phyloP scores from a whole-genome alignment of 1,140 invertebrate species.

The Ylistrum balloti region DNA sequence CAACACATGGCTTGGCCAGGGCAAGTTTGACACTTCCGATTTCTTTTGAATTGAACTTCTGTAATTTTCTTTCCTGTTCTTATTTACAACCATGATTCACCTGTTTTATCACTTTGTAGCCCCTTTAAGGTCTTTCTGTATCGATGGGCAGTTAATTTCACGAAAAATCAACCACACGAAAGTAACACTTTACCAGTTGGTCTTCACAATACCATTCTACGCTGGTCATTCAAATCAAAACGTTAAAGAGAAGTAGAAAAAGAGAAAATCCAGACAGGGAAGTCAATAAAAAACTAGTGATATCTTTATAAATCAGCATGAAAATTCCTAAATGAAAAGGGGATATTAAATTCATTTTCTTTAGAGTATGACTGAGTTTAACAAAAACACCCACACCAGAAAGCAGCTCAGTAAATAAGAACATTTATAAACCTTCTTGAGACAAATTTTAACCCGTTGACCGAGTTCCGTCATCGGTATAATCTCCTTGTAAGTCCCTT shows the following conservation, averaged over 20 bases:
- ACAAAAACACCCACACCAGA: not conserved
- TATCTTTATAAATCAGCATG: no score
- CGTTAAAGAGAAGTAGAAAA: no score
- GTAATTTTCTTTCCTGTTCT: not conserved
- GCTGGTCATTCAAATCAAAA: no score
- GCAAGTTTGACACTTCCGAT: no score
- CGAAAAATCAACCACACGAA: not conserved
- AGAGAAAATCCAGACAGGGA: no score
- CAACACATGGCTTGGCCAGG: not conserved
- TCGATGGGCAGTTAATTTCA: conserved; percentile 7
- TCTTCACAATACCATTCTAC: no score
- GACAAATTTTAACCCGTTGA: not conserved
- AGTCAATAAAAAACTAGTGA: no score
- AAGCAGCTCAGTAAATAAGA: not conserved
- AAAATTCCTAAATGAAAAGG: no score
- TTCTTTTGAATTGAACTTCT: not conserved
- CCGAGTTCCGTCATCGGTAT: not conserved
- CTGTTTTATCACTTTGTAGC: not conserved
- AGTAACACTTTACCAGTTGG: no score
- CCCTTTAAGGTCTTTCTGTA: not conserved
- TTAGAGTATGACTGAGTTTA: no score
- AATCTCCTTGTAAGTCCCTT: not conserved
- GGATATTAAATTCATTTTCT: no score
- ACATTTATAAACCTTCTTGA: not conserved
- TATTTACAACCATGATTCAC: not conserved